A percentile compares a stretch with the other conserved stretches of the same genome.
Conservation (phyloP, 2,113 vertebrate species). For the Ammospiza caudacuta region DNA sequence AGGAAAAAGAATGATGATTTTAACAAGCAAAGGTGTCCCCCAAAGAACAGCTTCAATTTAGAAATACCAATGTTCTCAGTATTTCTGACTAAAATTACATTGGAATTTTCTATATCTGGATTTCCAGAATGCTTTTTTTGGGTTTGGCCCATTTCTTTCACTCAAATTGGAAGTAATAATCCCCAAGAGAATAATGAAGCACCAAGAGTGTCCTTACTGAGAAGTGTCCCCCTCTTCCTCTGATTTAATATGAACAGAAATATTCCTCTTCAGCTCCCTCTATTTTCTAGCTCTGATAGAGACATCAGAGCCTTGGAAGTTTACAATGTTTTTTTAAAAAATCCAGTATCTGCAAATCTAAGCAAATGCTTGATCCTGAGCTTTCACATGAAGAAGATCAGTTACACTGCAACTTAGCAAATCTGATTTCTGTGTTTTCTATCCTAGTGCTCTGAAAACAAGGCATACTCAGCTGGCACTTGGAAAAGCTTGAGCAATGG, state of each 20-base stretch:
- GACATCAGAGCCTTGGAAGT: neutral
- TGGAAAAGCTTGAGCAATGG: neutral
- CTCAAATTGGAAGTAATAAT: neutral
- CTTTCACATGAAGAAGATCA: neutral
- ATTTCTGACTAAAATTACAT: neutral
- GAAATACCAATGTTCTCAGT: neutral
- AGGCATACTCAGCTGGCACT: neutral
- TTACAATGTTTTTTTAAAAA: neutral
- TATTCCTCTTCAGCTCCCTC: neutral
- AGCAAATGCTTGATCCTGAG: neutral
- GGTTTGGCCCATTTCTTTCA: neutral
- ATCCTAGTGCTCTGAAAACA: neutral
- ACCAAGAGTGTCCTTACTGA: neutral
- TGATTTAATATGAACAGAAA: neutral
- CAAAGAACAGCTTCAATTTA: neutral
- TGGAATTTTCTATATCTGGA: neutral
- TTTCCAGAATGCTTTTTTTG: neutral
- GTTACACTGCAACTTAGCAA: neutral
- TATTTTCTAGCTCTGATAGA: neutral
- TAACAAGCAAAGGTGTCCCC: neutral
- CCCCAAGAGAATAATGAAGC: neutral
- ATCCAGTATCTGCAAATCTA: neutral
- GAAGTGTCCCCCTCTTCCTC: neutral
- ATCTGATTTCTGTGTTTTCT: neutral
- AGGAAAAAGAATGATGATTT: neutral